Base-by-base conservation (phyloP, 2,113 vertebrate species). In the Xenopus borealis region DNA sequence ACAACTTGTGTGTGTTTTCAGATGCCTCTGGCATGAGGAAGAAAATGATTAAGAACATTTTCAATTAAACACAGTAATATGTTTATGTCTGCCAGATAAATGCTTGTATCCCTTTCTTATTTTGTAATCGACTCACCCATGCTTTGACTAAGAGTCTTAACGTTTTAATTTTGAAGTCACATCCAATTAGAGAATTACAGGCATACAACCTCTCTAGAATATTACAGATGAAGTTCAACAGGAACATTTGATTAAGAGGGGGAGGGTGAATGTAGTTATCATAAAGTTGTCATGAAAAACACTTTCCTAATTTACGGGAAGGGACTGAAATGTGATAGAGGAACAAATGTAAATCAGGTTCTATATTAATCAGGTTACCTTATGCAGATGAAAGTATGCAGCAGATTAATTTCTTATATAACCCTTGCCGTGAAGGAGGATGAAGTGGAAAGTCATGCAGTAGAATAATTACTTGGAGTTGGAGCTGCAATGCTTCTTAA, bases 81-180 rank as follows among this genome's bases (percentile, higher is more conserved):
- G 33, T 77, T 77, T 77, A 77, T 77, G 66, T 69, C 66, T 70
- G 85, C 79, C 85, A 82, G 85, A 88, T 83, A 83, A 83, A 85
- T 78, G 85, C 79, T 71, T 86, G 81, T 79, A 83, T 85, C 27
- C 81, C 53, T 55, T 79, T 80, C 87, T 81, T 85, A 78, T 79
- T 59, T 82, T 87, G 85, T 88, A 87, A 89, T 88, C 81, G 71
- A 80, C 84, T 79, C 85, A 85, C 86, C 85, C 83, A 78, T 78
- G 81, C 85, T 88, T 85, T 67, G 61, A 80, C 78, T 80, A 82
- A 85, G 77, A 83, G 78, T 63, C 78, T 82, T 82, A 81, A 83
- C 79, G 82, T 83, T 85, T 84, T 88, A 87, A 87, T 81, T 85
- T 83, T 84, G 78, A 84, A 86, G 85, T 87, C 83, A 86, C 61